Percentiles rank a stretch among this genome's conserved stretches.
These are phyloP conservation scores for Rhamphomyia laevipes DNA, from an alignment of 2,888 invertebrate species.

Conservation along the genomic window DNA sequence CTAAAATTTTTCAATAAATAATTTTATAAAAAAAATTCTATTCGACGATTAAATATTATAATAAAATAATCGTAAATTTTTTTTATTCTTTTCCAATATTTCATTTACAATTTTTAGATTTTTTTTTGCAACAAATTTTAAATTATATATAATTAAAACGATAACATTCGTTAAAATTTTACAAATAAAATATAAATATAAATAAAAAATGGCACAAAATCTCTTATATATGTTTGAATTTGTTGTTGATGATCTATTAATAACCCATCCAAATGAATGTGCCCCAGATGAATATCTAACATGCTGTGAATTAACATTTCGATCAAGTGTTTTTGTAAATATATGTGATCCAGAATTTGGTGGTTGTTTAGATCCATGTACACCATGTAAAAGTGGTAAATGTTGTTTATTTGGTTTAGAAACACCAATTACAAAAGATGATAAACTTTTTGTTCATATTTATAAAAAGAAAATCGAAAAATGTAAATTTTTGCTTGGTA, in stretches of 20 bases:
- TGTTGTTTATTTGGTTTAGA: conserved; percentile 31
- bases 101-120: too few relatives aligned
- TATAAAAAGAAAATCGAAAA: conserved; percentile 32
- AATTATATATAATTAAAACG: too few relatives aligned
- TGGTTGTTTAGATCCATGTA: conserved; percentile 22
- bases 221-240: conserved; percentile 35
- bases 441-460: conserved; percentile 27
- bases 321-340: conserved; percentile 29
- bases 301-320: conserved; percentile 32
- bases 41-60: too few relatives aligned
- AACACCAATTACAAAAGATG: conserved; percentile 25
- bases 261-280: conserved; percentile 31
- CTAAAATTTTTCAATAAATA: too few relatives aligned
- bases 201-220: conserved; percentile 23
- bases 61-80: too few relatives aligned
- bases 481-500: conserved; percentile 33
- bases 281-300: conserved; percentile 37
- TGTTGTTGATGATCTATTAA: conserved; percentile 32
- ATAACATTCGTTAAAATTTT: too few relatives aligned
- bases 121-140: too few relatives aligned
- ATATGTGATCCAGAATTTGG: conserved; percentile 33
- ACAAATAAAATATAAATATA: not conserved
- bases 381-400: conserved; percentile 28
- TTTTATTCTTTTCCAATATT: too few relatives aligned
- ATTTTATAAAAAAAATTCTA: too few relatives aligned